A percentile compares a stretch with the other conserved stretches of the same genome.
These are phyloP conservation scores for Pristionchus arcanus DNA, from an alignment of 2,888 invertebrate genomes.

Conservation along the genomic window DNA sequence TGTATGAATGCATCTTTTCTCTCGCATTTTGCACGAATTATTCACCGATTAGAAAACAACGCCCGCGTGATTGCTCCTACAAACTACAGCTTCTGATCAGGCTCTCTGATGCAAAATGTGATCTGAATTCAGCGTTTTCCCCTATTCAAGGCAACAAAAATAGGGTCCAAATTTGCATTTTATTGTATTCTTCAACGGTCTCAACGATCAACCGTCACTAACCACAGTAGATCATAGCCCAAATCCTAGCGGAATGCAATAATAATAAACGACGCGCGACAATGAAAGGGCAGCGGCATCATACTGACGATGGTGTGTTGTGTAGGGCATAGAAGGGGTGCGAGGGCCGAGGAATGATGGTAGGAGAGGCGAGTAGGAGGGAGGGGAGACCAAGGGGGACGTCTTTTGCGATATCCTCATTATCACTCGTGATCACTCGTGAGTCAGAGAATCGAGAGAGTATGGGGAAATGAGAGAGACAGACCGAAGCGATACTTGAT, in stretches of 20 bases:
- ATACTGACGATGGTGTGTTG: conserved; percentile 30
- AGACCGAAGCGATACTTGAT: too few relatives aligned
- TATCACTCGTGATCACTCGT: too few relatives aligned
- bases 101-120: too few relatives aligned
- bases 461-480: too few relatives aligned
- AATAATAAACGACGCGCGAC: background rate
- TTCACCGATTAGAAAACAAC: background rate
- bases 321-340: background rate
- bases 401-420: too few relatives aligned
- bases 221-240: background rate
- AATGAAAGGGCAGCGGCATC: background rate
- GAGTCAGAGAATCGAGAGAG: too few relatives aligned
- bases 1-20: background rate
- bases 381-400: conserved; percentile 13
- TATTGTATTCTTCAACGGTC: background rate
- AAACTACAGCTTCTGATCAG: background rate
- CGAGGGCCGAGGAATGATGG: background rate
- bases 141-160: too few relatives aligned
- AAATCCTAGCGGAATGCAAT: background rate
- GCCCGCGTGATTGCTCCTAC: background rate
- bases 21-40: background rate
- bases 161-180: too few relatives aligned
- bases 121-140: background rate
- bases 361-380: background rate
- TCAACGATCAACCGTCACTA: background rate